phyloP scores from a whole-genome alignment of 2,113 vertebrate genomes.

The Pollimyrus isidori region DNA sequence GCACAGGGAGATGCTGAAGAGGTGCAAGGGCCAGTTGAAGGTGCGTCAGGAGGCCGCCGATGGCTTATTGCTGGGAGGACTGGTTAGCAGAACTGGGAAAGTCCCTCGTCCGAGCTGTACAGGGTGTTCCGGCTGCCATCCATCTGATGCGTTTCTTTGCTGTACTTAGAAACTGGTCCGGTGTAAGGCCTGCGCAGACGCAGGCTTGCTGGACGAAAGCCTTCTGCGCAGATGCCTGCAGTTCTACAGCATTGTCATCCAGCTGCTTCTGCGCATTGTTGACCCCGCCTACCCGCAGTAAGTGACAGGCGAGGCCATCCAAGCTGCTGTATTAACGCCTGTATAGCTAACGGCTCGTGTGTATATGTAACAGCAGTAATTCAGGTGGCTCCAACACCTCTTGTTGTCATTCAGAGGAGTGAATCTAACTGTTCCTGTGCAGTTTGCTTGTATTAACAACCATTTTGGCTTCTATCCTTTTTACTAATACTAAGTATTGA shows the following conservation, averaged over 20 bases:
- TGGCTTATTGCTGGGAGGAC: neutral
- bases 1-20: slow-evolving; percentile 95
- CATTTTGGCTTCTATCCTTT: neutral
- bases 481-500: neutral
- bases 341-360: neutral
- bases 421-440: neutral
- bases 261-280: slow-evolving; percentile 63
- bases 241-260: slow-evolving; percentile 96
- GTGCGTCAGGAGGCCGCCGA: slow-evolving; percentile 51
- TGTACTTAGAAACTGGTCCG: slow-evolving; percentile 85
- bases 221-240: slow-evolving; percentile 90
- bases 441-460: neutral
- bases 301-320: slow-evolving; percentile 41
- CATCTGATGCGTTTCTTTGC: neutral
- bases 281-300: slow-evolving; percentile 91
- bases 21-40: slow-evolving; percentile 98
- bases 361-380: neutral
- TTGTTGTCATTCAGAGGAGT: neutral
- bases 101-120: neutral
- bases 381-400: neutral
- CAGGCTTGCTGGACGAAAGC: slow-evolving; percentile 91
- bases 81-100: neutral
- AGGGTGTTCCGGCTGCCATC: neutral
- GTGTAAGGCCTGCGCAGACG: slow-evolving; percentile 74
- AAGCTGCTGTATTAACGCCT: neutral